Percentiles rank a stretch among this genome's conserved stretches.
Evolutionary conservation across 2,797 vertebrate genomes (phyloP).

Genomic region (Hydrolagus colliei): DNA sequence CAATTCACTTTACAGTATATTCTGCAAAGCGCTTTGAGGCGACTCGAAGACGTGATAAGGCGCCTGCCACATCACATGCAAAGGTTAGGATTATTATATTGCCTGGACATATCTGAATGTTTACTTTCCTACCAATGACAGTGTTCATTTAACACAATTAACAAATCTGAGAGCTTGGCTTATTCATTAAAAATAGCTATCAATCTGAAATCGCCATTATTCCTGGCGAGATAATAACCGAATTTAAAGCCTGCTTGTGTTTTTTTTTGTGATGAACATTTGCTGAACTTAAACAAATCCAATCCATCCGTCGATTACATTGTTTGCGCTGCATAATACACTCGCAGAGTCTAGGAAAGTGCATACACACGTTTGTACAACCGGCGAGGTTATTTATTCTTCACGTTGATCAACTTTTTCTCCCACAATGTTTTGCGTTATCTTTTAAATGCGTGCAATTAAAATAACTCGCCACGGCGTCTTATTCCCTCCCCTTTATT

Average conservation of each 20-base stretch:
- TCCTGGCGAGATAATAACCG: background rate
- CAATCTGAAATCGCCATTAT: too few species aligned
- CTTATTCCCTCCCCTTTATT: background rate
- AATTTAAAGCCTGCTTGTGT: background rate
- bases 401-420: background rate
- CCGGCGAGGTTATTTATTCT: background rate
- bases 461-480: background rate
- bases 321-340: too few species aligned
- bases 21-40: too few species aligned
- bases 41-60: too few species aligned
- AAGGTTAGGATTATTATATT: too few species aligned
- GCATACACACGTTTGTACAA: background rate
- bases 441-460: conserved; percentile 4
- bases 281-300: background rate
- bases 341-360: background rate
- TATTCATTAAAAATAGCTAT: too few species aligned
- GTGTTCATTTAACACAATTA: too few species aligned
- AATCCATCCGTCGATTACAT: background rate
- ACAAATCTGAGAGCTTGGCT: too few species aligned
- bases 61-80: too few species aligned
- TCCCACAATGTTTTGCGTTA: background rate
- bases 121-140: too few species aligned
- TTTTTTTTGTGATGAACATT: background rate
- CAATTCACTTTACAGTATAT: too few species aligned
- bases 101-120: too few species aligned